phyloP scores from a whole-genome alignment of 2,888 invertebrate genomes.

The Hypsopygia costalis region DNA sequence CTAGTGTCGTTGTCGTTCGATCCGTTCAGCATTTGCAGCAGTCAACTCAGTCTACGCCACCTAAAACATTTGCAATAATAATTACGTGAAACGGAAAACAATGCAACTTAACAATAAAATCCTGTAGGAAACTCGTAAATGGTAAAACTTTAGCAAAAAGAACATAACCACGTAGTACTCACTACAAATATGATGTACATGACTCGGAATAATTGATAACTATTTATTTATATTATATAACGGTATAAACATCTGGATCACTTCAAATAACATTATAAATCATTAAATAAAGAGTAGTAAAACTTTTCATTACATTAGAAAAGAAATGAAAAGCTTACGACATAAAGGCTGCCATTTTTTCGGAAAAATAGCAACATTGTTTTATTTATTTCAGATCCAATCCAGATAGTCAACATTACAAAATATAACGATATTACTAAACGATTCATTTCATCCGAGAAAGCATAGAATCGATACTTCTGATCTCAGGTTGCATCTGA shows the following conservation, averaged over 20 bases:
- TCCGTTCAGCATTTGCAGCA: constrained; percentile 57
- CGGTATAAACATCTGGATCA: constrained; percentile 40
- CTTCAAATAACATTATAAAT: constrained; percentile 57
- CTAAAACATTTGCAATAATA: constrained; percentile 32
- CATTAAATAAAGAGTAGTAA: constrained; percentile 49
- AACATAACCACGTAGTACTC: constrained; percentile 74
- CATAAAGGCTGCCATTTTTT: constrained; percentile 78
- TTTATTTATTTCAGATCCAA: constrained; percentile 38
- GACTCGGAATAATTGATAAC: constrained; percentile 44
- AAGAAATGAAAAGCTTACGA: constrained; percentile 77
- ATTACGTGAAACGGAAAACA: background rate
- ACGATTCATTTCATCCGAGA: too few relatives aligned
- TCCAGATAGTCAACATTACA: too few relatives aligned
- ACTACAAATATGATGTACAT: constrained; percentile 61
- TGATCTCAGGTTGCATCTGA: too few relatives aligned
- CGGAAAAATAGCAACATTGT: constrained; percentile 59
- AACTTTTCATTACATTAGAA: constrained; percentile 58
- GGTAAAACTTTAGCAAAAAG: constrained; percentile 50
- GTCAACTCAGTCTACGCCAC: constrained; percentile 33
- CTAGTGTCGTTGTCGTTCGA: constrained; percentile 37
- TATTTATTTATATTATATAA: constrained; percentile 41
- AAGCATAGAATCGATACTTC: too few relatives aligned
- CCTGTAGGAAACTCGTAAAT: constrained; percentile 14
- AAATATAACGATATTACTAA: too few relatives aligned
- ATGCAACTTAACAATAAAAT: background rate